Conservation (phyloP, 2,797 vertebrate species). For the Pseudomugil gertrudae region DNA sequence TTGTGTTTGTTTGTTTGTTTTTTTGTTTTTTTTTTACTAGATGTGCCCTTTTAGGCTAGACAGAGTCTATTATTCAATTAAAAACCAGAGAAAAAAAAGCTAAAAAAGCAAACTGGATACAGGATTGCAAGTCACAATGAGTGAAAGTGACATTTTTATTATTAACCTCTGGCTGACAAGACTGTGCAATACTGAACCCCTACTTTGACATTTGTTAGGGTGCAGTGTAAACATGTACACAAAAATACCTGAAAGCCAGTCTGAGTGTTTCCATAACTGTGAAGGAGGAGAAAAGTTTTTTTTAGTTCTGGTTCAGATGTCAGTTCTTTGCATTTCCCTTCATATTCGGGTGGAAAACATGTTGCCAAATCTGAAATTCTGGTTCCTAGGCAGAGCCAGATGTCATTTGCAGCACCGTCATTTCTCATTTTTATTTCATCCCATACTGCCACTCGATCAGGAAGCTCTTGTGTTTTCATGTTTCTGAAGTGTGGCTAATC, state of each 20-base stretch:
- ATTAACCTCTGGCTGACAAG: constrained; percentile 54
- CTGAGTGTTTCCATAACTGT: constrained; percentile 1
- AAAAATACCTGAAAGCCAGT: constrained; percentile 7
- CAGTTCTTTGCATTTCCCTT: too few relatives aligned
- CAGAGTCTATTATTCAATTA: constrained; percentile 65
- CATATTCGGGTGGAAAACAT: not conserved
- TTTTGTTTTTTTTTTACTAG: constrained; percentile 9
- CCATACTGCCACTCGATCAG: not conserved
- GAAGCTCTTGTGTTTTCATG: not conserved
- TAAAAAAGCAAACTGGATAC: constrained; percentile 18
- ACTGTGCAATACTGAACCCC: constrained; percentile 32
- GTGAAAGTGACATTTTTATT: constrained; percentile 46
- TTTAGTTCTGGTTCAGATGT: not conserved
- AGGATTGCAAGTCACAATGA: constrained; percentile 36
- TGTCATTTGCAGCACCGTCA: not conserved
- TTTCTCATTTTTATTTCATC: not conserved
- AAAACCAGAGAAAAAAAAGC: constrained; percentile 23
- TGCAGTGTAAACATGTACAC: constrained; percentile 35
- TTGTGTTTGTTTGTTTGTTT: too few relatives aligned
- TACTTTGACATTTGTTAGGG: constrained; percentile 46
- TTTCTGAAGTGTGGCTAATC: too few relatives aligned
- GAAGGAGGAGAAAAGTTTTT: not conserved
- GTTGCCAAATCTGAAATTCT: not conserved
- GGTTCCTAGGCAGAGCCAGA: not conserved
- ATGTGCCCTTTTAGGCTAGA: constrained; percentile 58